These are phyloP conservation scores for Hyla sarda DNA, from an alignment of 2,113 vertebrate species.

Conservation along the genomic window DNA sequence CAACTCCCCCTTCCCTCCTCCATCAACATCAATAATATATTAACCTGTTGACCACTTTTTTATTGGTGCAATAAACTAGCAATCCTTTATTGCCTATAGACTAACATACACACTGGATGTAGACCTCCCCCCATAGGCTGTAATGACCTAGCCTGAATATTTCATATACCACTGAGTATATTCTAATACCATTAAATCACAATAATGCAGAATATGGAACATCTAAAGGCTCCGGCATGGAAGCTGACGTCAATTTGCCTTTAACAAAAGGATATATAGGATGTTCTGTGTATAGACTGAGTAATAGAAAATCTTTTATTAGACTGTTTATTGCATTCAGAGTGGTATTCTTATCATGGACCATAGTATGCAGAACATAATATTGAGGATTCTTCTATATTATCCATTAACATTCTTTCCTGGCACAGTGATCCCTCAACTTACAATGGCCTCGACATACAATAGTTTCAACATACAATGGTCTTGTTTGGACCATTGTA, in stretches of 20 bases:
- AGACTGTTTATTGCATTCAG: not conserved
- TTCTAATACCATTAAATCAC: not conserved
- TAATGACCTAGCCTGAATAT: not conserved
- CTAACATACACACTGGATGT: not conserved
- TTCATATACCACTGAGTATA: not conserved
- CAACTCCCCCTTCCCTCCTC: not conserved
- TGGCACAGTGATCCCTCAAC: no score
- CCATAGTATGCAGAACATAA: not conserved
- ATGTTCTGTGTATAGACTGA: not conserved
- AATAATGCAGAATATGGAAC: not conserved
- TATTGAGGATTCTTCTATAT: not conserved
- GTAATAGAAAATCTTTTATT: not conserved
- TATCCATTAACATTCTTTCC: not conserved
- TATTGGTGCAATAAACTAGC: not conserved
- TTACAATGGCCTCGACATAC: no score
- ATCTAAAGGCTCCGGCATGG: not conserved
- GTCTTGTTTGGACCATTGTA: no score
- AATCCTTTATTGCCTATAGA: not conserved
- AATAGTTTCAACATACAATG: no score
- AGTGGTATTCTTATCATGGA: not conserved
- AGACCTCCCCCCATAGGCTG: not conserved
- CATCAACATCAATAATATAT: constrained; percentile 51
- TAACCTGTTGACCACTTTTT: constrained; percentile 42
- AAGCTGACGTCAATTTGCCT: not conserved
- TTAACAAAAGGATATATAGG: not conserved